phyloP scores from a whole-genome alignment of 1,140 invertebrate genomes.

The Lasioglossum baleicum region DNA sequence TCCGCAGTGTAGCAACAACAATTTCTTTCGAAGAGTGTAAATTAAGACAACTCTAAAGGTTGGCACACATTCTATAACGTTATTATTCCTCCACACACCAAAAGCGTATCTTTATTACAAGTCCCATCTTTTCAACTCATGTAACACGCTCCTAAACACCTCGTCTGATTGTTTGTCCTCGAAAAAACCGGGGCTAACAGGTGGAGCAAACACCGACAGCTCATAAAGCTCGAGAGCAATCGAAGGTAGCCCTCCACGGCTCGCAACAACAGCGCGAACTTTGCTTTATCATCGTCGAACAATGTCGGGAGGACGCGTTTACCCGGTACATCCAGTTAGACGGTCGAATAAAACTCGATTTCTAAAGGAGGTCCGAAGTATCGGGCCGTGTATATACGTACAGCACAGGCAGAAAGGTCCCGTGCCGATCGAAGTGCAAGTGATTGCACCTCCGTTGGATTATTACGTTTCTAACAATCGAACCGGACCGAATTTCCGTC shows the following conservation, averaged over 20 bases:
- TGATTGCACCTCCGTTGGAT: conserved; percentile 6
- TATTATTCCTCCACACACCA: too few relatives aligned
- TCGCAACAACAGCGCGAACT: not conserved
- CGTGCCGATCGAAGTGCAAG: not conserved
- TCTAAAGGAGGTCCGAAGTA: conserved; percentile 11
- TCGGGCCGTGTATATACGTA: not conserved
- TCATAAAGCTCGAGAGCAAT: not conserved
- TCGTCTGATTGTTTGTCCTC: too few relatives aligned
- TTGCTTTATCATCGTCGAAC: conserved; percentile 6
- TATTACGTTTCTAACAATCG: conserved; percentile 32
- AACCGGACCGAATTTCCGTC: conserved; percentile 13
- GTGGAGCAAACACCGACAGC: not conserved
- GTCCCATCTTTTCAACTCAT: too few relatives aligned
- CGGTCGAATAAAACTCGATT: conserved; percentile 9
- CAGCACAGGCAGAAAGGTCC: not conserved
- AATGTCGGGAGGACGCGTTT: not conserved
- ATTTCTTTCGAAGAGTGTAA: too few relatives aligned
- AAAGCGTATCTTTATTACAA: too few relatives aligned
- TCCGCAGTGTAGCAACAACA: too few relatives aligned
- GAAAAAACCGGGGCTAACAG: too few relatives aligned
- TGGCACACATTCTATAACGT: too few relatives aligned
- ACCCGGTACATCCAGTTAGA: not conserved
- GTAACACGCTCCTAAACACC: not conserved
- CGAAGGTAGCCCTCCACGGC: too few relatives aligned
- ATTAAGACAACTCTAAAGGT: too few relatives aligned